phyloP scores from a whole-genome alignment of 1,140 invertebrate genomes.

The Paracyclopina nana region DNA sequence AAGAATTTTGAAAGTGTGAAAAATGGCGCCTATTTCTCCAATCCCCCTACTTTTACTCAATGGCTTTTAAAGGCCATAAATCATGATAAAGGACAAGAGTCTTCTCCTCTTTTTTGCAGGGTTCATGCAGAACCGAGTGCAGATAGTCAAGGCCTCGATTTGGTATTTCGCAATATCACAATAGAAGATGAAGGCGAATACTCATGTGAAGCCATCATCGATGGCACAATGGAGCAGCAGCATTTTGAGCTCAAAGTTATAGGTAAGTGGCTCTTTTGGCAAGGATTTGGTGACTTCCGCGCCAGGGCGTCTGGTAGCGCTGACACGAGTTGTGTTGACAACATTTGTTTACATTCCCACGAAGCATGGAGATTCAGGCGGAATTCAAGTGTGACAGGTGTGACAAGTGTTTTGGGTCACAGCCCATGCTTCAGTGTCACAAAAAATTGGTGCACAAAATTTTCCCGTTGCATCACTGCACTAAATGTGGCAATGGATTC shows the following conservation, averaged over 20 bases:
- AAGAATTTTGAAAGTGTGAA: not conserved
- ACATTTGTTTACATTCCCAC: too few species aligned
- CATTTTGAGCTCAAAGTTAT: slow-evolving; percentile 8
- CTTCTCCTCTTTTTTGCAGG: not conserved
- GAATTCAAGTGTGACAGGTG: too few species aligned
- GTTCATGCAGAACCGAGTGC: slow-evolving; percentile 9
- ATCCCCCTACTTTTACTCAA: not conserved
- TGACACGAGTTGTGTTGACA: too few species aligned
- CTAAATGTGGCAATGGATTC: too few species aligned
- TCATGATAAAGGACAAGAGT: not conserved
- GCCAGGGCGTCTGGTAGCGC: too few species aligned
- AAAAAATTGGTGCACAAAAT: too few species aligned
- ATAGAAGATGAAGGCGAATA: slow-evolving; percentile 3
- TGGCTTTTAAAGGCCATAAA: not conserved
- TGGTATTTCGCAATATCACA: slow-evolving; percentile 8
- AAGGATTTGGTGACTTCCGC: too few species aligned
- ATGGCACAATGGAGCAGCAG: not conserved
- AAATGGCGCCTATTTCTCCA: not conserved
- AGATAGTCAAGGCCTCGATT: slow-evolving; percentile 4
- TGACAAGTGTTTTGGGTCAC: too few species aligned
- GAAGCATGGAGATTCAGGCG: too few species aligned
- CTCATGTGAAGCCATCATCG: not conserved
- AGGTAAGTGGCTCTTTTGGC: too few species aligned
- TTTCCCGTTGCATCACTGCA: too few species aligned
- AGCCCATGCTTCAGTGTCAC: too few species aligned